These are phyloP conservation scores for Rhagoletis zephyria DNA, from an alignment of 1,140 invertebrate species.

Conservation along the genomic window DNA sequence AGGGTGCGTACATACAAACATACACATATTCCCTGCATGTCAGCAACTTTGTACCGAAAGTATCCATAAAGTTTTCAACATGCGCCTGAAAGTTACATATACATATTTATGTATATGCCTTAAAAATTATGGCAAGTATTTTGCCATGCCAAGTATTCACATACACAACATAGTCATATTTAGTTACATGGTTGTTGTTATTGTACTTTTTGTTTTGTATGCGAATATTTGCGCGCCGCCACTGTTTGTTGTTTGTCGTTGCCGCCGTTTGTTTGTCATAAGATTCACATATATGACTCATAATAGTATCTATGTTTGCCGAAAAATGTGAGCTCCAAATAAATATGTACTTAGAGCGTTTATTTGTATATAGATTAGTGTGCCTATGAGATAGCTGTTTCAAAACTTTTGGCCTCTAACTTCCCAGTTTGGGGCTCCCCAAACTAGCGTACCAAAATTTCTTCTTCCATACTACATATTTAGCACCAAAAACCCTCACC, in stretches of 20 bases:
- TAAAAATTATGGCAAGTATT: constrained; percentile 41
- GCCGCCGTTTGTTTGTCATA: neutral
- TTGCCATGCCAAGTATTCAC: constrained; percentile 11
- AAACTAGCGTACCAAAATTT: too few species aligned
- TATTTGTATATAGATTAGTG: neutral
- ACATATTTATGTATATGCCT: too few species aligned
- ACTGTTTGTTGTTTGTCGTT: neutral
- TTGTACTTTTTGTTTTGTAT: neutral
- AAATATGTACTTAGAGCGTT: too few species aligned
- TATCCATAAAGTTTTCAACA: constrained; percentile 41
- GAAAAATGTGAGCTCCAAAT: too few species aligned
- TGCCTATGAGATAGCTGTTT: neutral
- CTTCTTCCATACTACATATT: too few species aligned
- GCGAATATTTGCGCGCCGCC: too few species aligned
- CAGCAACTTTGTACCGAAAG: neutral
- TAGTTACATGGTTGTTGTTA: neutral
- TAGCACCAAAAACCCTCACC: too few species aligned
- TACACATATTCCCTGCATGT: neutral
- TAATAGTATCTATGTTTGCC: too few species aligned
- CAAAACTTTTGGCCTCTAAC: neutral
- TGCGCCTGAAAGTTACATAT: constrained; percentile 15
- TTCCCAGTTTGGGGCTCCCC: too few species aligned
- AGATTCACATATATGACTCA: too few species aligned
- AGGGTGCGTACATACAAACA: too few species aligned
- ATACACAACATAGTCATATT: neutral